Conservation (phyloP, 2,888 invertebrate species). For the Hydrotaea diabolus region DNA sequence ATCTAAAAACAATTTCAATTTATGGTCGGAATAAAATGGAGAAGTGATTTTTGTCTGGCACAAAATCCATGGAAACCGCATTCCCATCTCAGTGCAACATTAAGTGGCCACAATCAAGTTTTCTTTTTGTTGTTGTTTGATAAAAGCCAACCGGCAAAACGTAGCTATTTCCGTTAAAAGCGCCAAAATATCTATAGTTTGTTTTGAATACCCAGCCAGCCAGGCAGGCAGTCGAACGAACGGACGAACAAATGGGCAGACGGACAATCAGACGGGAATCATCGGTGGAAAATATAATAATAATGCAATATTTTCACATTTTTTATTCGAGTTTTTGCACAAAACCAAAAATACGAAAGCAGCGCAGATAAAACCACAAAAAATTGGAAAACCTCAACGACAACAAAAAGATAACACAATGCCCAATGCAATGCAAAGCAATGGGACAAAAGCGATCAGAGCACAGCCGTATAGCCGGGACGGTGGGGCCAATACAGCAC, state of each 20-base stretch:
- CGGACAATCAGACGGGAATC: slow-evolving; percentile 63
- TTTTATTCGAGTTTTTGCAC: slow-evolving; percentile 22
- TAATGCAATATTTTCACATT: slow-evolving; percentile 47
- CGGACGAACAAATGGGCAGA: slow-evolving; percentile 51
- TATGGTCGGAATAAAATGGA: neutral
- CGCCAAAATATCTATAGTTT: slow-evolving; percentile 26
- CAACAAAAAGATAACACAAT: slow-evolving; percentile 23
- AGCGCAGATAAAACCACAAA: slow-evolving; percentile 39
- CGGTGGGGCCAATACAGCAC: neutral
- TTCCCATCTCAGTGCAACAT: slow-evolving; percentile 63
- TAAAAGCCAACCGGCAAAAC: neutral
- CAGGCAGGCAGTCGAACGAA: no score
- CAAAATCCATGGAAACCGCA: slow-evolving; percentile 47
- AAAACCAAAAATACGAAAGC: slow-evolving; percentile 37
- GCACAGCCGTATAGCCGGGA: neutral
- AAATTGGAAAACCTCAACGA: slow-evolving; percentile 30
- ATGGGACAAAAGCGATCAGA: slow-evolving; percentile 27
- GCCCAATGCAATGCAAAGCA: slow-evolving; percentile 21
- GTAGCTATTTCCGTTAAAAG: slow-evolving; percentile 23
- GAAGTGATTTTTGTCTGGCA: slow-evolving; percentile 9
- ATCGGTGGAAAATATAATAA: slow-evolving; percentile 60
- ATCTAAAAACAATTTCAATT: neutral
- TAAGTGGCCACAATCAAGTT: slow-evolving; percentile 65
- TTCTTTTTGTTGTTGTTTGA: neutral
- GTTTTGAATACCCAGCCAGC: slow-evolving; percentile 27